A percentile compares a stretch with the other conserved stretches of the same genome.
phyloP scores from a whole-genome alignment of 1,140 invertebrate genomes.

The Teleogryllus occipitalis region DNA sequence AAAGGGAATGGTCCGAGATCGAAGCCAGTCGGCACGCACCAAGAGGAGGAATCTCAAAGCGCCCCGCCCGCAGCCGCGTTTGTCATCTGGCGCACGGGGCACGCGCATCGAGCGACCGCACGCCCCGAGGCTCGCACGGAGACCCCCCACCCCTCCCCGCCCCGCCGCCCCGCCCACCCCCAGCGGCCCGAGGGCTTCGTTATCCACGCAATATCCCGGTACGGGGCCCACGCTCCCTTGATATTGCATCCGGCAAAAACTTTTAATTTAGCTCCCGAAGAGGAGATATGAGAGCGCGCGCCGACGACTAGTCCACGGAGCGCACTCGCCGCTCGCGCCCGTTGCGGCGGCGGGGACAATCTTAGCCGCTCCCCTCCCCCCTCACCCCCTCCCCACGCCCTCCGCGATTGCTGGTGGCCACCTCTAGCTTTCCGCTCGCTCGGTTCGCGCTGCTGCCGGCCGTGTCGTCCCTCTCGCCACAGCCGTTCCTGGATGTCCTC shows the following conservation, averaged over 20 bases:
- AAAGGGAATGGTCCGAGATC: too few species aligned
- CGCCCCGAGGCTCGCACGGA: neutral
- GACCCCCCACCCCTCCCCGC: too few species aligned
- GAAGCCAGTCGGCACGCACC: too few species aligned
- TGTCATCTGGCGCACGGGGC: too few species aligned
- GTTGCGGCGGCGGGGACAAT: neutral
- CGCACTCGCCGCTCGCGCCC: too few species aligned
- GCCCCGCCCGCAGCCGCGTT: too few species aligned
- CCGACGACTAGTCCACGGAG: neutral
- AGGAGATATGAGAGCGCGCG: neutral
- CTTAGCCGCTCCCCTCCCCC: neutral
- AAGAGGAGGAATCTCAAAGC: too few species aligned
- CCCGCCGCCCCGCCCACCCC: neutral
- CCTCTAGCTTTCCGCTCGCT: neutral
- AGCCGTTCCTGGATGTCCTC: too few species aligned
- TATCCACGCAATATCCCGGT: neutral
- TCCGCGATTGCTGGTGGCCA: neutral
- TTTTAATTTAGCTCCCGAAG: slow-evolving; percentile 4
- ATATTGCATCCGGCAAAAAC: neutral
- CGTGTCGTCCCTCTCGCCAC: too few species aligned
- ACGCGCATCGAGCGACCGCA: too few species aligned
- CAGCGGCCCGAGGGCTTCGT: neutral
- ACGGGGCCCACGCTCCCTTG: neutral
- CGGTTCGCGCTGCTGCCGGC: too few species aligned
- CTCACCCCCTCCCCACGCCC: too few species aligned